Base-by-base conservation (phyloP, 2,797 vertebrate genomes). In the Iguana delicatissima region DNA sequence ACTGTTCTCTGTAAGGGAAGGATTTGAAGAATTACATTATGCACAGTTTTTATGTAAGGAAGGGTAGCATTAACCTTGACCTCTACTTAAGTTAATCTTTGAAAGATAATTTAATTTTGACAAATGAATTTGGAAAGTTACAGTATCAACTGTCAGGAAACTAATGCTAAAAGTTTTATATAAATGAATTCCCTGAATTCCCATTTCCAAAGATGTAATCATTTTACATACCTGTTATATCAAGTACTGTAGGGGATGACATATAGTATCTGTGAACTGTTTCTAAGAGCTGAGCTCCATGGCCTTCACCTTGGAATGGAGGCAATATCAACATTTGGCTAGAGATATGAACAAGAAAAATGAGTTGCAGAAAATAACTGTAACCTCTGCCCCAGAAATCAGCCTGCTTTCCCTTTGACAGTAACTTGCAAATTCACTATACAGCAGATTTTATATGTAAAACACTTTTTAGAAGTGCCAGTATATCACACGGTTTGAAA, bases 261-360 rank as follows among this genome's bases (percentile, higher is more conserved):
- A 98, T 98, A 94, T 99, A 99, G 95, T 98, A 99, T 96, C 98
- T 98, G 95, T 99, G 99, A 92, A 99, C 98, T 10, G 99, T 98
- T 97, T 99, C 99, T 96, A 99, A 97, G 96, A 99, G 98, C 95
- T 99, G 99, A 96, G 99, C 98, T 92, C 99, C 99, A 73, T 99
- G 99, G 91, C 99, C 99, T 97, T 99, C 98, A 96, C 99, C 99
- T 98, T 99, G 99, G 97, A 99, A 99, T 6, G 99, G 98, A 95
- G 99, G 99, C 95, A 99, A 97, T 97, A 99, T 97, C 97, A 99
- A 97, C 99, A 99, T 99, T 97, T 99, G 99, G 97, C 99, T 99
- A 97, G 81, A 97, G 86, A 94, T 93, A 96, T 90, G 90, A 94
- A 96, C 93, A 96, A 79, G 74, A 35, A 69, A 92, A 94, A 88